These are phyloP conservation scores for Cheirogaleus medius DNA, from an alignment of 2,113 vertebrate genomes.

Conservation along the genomic window DNA sequence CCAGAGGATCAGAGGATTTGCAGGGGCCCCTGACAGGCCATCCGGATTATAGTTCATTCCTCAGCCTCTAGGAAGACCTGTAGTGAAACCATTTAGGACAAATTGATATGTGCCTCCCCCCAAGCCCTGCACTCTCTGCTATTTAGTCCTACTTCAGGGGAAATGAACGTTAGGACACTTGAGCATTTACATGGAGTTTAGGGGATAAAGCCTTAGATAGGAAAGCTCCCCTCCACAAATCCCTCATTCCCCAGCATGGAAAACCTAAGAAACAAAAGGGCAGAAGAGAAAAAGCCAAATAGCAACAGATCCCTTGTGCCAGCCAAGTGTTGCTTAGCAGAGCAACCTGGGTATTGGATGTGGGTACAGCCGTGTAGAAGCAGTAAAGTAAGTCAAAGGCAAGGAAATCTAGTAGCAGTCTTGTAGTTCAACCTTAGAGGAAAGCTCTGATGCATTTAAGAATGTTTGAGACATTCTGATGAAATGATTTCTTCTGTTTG, in stretches of 20 bases:
- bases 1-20: background rate
- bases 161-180: background rate
- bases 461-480: slow-evolving; percentile 29
- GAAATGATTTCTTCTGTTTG: background rate
- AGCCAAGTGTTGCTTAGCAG: slow-evolving; percentile 54
- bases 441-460: background rate
- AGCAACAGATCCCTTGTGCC: slow-evolving; percentile 66
- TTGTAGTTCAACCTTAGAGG: slow-evolving; percentile 13
- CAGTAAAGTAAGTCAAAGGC: background rate
- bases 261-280: slow-evolving; percentile 49
- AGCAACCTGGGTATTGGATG: slow-evolving; percentile 56
- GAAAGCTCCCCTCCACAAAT: slow-evolving; percentile 19
- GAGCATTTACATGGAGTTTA: slow-evolving; percentile 34
- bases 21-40: background rate
- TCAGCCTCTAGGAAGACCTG: background rate
- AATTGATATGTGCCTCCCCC: background rate
- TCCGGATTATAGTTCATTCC: background rate
- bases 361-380: background rate
- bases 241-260: slow-evolving; percentile 35
- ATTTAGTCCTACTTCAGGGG: background rate
- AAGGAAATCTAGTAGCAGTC: background rate
- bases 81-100: background rate
- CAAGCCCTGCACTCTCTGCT: background rate
- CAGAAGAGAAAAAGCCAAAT: slow-evolving; percentile 34
- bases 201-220: background rate